Percentiles rank a stretch among this genome's conserved stretches.
Evolutionary conservation across 1,140 invertebrate genomes (phyloP).

Genomic region (Drusus annulatus): DNA sequence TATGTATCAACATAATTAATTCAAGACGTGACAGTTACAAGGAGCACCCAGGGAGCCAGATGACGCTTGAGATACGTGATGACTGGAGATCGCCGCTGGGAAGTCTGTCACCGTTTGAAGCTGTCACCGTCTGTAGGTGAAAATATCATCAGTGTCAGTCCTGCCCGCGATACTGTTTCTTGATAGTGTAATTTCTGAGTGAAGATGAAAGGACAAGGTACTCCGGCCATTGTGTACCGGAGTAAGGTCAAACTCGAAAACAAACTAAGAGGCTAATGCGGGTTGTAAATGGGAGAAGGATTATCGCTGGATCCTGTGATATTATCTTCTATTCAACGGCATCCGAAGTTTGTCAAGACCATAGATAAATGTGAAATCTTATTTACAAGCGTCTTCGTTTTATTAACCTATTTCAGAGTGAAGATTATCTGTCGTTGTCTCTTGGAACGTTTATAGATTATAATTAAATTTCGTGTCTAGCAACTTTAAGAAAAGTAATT

Average conservation of each 20-base stretch:
- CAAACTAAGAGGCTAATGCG: constrained; percentile 28
- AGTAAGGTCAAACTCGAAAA: constrained; percentile 16
- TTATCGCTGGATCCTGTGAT: neutral
- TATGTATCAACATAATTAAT: constrained; percentile 36
- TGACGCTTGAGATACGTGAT: constrained; percentile 39
- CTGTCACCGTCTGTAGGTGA: neutral
- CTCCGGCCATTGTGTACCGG: neutral
- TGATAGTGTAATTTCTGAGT: neutral
- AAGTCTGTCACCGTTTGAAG: constrained; percentile 13
- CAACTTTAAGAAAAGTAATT: too few relatives aligned
- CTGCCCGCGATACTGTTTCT: neutral
- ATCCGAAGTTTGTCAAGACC: neutral
- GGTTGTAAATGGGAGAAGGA: neutral
- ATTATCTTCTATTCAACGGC: neutral
- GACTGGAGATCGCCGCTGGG: constrained; percentile 24
- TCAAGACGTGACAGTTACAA: constrained; percentile 39
- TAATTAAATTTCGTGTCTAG: too few relatives aligned
- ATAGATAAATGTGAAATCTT: neutral
- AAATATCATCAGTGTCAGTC: neutral
- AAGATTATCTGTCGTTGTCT: too few relatives aligned
- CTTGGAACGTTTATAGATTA: too few relatives aligned
- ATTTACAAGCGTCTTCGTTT: neutral
- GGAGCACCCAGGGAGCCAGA: constrained; percentile 13
- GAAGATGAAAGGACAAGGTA: neutral
- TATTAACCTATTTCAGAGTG: neutral